phyloP scores from a whole-genome alignment of 2,797 vertebrate species.

The Taeniopygia guttata region DNA sequence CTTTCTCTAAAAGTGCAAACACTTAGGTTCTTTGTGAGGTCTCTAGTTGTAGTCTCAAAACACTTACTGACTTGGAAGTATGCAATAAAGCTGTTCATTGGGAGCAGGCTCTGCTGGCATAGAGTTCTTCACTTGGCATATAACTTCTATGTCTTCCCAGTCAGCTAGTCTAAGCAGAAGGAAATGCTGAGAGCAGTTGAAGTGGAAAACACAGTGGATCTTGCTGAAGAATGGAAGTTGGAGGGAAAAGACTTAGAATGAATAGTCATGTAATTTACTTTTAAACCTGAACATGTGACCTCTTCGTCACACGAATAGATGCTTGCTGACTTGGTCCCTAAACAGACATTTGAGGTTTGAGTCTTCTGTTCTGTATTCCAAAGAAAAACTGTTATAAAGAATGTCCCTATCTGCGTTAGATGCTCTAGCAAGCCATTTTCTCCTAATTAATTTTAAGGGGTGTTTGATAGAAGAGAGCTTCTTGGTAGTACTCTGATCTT shows the following conservation, averaged over 20 bases:
- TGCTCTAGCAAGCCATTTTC: background rate
- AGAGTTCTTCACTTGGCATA: background rate
- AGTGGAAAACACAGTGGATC: background rate
- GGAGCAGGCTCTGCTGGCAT: background rate
- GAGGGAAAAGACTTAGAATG: background rate
- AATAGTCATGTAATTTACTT: background rate
- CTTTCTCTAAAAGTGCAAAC: background rate
- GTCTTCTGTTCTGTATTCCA: background rate
- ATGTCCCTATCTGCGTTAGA: background rate
- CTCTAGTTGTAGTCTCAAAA: background rate
- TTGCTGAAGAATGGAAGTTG: background rate
- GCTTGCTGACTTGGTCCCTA: background rate
- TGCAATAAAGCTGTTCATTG: background rate
- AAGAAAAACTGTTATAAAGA: background rate
- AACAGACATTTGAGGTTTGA: background rate
- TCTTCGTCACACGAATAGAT: background rate
- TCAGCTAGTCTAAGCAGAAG: background rate
- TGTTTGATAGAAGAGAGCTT: conserved; percentile 20
- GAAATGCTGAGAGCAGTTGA: background rate
- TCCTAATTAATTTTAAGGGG: conserved; percentile 16
- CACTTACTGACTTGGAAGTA: background rate
- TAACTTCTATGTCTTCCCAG: background rate
- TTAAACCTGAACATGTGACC: background rate
- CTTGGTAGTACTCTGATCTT: conserved; percentile 41
- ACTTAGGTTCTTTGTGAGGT: background rate